Evolutionary conservation across 2,113 vertebrate genomes (phyloP), one percentile per base, ranked within the genome.

Genomic region (Camelus dromedarius): DNA sequence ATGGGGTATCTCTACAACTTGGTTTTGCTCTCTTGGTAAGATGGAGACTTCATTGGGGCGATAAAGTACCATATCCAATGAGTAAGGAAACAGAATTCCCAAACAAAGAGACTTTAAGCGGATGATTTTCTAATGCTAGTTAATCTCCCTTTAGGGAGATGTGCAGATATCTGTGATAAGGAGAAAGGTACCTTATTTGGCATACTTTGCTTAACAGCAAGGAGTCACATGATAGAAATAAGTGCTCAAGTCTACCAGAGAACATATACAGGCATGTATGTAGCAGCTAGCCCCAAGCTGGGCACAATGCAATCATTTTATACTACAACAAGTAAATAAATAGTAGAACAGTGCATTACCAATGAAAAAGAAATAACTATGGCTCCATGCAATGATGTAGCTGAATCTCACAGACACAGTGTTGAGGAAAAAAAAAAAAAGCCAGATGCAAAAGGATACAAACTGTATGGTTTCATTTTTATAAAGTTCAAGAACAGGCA

Each of bases 11-110:
- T 66, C 46, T 89, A 91, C 20, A 38, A 70, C 32, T 58, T 81
- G 48, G 46, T 82, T 90, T 94, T 87, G 32, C 22, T 93, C 89
- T 93, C 64, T 64, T 93, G 46, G 12, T 50, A 69, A 95, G 35
- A n/a, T 6, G 67, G 28, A 88, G 22, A 13, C 4, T 96, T 93
- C 79, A 28, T 20, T 75, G 20, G 4, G 0, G 14, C 73, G 35
- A 67, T 0, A 75, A 35, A 91, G 11, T 38, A 84, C 84, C 28
- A 79, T 8, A 91, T 72, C 46, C 82, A 73, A 75, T 52, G 28
- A 66, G 12, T 9, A 76, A 58, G 28, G 66, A 89, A 95, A 60
- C 6, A 62, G 32, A 50, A 56, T 88, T 85, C 86, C n/a, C 72
- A 42, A 58, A 62, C 20, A 67, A 85, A 77, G 28, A 79, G 35